These are phyloP conservation scores for Rhagoletis zephyria DNA, from an alignment of 1,140 invertebrate genomes.

Conservation along the genomic window DNA sequence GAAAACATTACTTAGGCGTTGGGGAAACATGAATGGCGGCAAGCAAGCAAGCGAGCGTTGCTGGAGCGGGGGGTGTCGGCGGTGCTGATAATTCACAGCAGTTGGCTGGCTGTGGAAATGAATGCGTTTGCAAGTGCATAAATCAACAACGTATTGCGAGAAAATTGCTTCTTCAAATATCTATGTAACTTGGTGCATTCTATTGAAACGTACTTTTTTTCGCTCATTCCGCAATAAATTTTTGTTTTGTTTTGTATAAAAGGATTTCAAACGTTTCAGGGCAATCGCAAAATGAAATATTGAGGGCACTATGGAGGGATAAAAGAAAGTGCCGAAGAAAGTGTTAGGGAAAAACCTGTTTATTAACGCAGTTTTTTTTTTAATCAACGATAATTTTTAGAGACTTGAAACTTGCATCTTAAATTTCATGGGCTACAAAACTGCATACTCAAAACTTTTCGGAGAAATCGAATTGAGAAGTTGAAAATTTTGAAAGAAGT, in stretches of 20 bases:
- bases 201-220: slow-evolving; percentile 3
- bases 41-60: not conserved
- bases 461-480: too few species aligned
- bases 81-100: not conserved
- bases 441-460: too few species aligned
- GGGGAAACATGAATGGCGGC: not conserved
- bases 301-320: too few species aligned
- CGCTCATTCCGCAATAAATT: not conserved
- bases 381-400: too few species aligned
- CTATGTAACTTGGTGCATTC: not conserved
- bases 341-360: not conserved
- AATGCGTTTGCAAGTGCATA: slow-evolving; percentile 25
- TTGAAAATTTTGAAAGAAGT: too few species aligned
- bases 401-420: too few species aligned
- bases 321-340: not conserved
- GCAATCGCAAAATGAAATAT: too few species aligned
- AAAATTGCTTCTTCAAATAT: slow-evolving; percentile 26
- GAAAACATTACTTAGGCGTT: slow-evolving; percentile 19
- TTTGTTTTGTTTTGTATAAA: not conserved
- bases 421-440: too few species aligned
- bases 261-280: not conserved
- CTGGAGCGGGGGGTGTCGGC: not conserved
- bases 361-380: too few species aligned
- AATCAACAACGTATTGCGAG: not conserved
- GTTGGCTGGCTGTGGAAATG: not conserved